Evolutionary conservation across 1,140 invertebrate genomes (phyloP), one percentile per base, ranked within the genome.

Genomic region (Babylonia areolata): DNA sequence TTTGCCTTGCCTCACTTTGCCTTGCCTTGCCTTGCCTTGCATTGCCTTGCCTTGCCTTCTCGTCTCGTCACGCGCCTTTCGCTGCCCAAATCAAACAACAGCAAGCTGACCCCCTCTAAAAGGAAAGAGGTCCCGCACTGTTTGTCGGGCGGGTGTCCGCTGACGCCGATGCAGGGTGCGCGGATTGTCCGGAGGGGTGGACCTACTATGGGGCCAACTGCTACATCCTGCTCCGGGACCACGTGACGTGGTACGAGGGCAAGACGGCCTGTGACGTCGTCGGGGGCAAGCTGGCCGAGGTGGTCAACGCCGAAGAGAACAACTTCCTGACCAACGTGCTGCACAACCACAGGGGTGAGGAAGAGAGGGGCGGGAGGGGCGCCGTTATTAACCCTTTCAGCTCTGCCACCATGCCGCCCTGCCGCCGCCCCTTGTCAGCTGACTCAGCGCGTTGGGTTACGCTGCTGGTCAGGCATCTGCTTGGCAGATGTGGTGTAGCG

Each of bases 221-320:
- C 33, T 73, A 35, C 71, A 1, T 73, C 6, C 0, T 73, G 31
- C 71, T 73, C 0, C 31, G 9, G 3, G 71, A 73, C 31, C 5
- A 12, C 71, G 20, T 73, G 31, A 73, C 1, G 6, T 73, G 71
- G 71, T 73, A 73, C 31, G 71, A 73, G 31, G 71, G 31, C 71
- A 73, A 35, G 71, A 37, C 20, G 31, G 71, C 71, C 71, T 73
- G 71, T 73, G 71, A 73, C 71, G 23, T 37, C 71, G 35, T 73
- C 71, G 35, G 35, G 1, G 71, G 71, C 31, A 73, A 73, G 71
- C 6, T 73, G 71, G 71, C 35, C 31, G 35, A 73, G 35, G 35
- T 73, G 11, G 31, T 17, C 6, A 20, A 73, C 33, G 71, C 71
- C 3, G 71, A 73, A 11, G 31, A 73, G 35, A 73, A 73, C 71